Evolutionary conservation across 2,113 vertebrate species (phyloP).

Genomic region (Paralichthys olivaceus): DNA sequence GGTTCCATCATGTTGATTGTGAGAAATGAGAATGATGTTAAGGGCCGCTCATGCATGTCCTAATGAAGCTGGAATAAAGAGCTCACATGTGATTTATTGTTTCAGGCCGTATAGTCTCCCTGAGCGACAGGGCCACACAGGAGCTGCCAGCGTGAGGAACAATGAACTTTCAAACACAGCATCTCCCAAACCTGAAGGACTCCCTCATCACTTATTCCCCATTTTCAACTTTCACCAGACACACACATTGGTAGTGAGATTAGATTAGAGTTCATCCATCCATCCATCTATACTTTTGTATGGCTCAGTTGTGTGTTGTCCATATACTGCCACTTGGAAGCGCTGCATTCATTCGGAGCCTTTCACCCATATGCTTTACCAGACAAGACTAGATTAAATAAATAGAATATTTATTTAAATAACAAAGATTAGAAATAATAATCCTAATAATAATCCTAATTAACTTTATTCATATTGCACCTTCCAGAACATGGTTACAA

Average conservation of each 20-base stretch:
- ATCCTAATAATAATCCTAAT: no score
- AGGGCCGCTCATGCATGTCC: conserved; percentile 41
- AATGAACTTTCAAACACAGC: conserved; percentile 9
- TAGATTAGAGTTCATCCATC: no score
- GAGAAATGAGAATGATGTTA: conserved; percentile 36
- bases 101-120: conserved; percentile 34
- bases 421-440: no score
- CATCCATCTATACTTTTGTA: background rate
- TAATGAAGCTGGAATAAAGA: conserved; percentile 9
- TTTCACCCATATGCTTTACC: background rate
- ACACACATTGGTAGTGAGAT: no score
- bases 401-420: no score
- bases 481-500: no score
- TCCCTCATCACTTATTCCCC: background rate
- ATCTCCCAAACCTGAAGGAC: background rate
- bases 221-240: background rate
- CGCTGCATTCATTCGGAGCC: conserved; percentile 20
- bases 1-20: conserved; percentile 6
- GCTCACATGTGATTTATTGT: conserved; percentile 52
- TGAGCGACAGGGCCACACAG: conserved; percentile 67
- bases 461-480: no score
- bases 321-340: conserved; percentile 59
- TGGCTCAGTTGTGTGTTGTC: conserved; percentile 13
- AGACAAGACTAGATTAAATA: background rate
- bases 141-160: background rate